A percentile compares a stretch with the other conserved stretches of the same genome.
Evolutionary conservation across 2,888 invertebrate species (phyloP).

Genomic region (Drosophila nr. perissopoda): DNA sequence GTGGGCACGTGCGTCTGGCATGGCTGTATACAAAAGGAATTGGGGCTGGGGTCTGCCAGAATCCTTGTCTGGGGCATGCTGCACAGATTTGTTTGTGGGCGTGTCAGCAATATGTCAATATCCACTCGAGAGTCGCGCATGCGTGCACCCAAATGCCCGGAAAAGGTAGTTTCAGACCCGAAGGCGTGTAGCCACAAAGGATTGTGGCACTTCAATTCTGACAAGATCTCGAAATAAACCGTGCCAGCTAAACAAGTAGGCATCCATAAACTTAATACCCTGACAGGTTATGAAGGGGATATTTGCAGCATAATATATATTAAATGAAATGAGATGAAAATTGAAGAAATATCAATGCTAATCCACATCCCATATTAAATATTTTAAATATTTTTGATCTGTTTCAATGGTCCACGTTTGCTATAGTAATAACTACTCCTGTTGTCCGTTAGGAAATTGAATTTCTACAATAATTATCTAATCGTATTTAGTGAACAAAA

Average conservation of each 20-base stretch:
- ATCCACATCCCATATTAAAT: neutral
- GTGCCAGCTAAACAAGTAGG: constrained; percentile 3
- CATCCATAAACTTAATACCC: constrained; percentile 3
- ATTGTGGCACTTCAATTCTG: constrained; percentile 26
- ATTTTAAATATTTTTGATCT: neutral
- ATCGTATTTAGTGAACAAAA: neutral
- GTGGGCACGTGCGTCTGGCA: constrained; percentile 51
- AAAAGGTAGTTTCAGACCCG: constrained; percentile 26
- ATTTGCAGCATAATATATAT: no score
- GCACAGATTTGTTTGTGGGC: constrained; percentile 76
- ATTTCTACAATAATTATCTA: neutral
- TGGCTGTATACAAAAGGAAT: neutral
- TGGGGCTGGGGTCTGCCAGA: neutral
- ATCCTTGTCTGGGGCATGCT: constrained; percentile 20
- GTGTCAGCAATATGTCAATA: constrained; percentile 77
- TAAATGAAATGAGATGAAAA: no score
- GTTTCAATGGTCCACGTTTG: neutral
- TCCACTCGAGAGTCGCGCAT: constrained; percentile 71
- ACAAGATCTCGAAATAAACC: neutral
- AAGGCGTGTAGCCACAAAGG: constrained; percentile 39
- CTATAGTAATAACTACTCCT: neutral
- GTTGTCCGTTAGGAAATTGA: neutral
- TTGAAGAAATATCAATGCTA: neutral
- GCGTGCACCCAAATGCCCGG: constrained; percentile 50
- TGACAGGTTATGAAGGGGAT: neutral